Evolutionary conservation across 2,113 vertebrate genomes (phyloP).

Genomic region (Eptesicus fuscus): DNA sequence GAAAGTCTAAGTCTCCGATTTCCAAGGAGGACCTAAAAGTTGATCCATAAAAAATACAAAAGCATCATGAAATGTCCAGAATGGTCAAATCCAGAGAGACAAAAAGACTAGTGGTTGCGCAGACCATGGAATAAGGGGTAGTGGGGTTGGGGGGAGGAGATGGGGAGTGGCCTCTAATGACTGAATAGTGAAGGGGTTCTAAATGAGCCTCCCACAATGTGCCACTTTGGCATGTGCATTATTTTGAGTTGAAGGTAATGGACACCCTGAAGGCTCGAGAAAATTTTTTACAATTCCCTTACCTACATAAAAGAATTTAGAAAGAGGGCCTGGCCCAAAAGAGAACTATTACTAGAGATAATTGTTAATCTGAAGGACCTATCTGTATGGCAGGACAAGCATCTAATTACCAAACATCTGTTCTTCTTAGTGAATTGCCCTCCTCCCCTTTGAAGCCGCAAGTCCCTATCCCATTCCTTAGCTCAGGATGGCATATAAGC

Average conservation of each 20-base stretch:
- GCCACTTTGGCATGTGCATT: not conserved
- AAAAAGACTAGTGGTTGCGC: not conserved
- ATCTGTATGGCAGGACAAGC: not conserved
- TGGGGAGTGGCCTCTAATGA: not conserved
- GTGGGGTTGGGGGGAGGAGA: not conserved
- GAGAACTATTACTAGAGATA: not conserved
- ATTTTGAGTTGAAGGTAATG: not conserved
- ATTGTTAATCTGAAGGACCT: not conserved
- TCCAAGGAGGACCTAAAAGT: slow-evolving; percentile 4
- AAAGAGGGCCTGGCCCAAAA: not conserved
- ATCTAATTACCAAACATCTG: not conserved
- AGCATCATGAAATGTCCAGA: not conserved
- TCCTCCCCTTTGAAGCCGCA: not conserved
- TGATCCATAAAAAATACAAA: not conserved
- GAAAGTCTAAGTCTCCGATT: not conserved
- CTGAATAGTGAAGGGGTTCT: not conserved
- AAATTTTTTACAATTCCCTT: not conserved
- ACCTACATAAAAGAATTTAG: not conserved
- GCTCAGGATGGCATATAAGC: not conserved
- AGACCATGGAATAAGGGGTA: not conserved
- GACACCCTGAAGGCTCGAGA: not conserved
- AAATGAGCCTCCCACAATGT: not conserved
- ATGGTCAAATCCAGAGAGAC: not conserved
- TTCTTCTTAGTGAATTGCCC: not conserved
- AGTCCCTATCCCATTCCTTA: not conserved